Base-by-base conservation (phyloP, 2,797 vertebrate species). In the Sphaeramia orbicularis region DNA sequence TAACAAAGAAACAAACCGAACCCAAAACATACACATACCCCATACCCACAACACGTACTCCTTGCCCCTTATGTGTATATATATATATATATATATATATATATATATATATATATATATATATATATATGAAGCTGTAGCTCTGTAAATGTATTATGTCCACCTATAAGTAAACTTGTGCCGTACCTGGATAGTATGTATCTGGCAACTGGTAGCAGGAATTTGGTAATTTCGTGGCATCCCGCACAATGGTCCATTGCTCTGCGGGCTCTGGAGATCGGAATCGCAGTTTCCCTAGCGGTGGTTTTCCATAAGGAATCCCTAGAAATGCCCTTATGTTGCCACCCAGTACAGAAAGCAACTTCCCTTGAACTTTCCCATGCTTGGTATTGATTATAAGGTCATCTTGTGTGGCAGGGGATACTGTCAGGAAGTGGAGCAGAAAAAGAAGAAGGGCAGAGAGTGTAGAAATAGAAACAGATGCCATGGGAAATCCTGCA, bases 281-380 rank as follows among this genome's bases (percentile, higher is more conserved):
- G 84, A 97, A 99, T 40, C 96, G 85, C 70, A 96, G 90, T 13
- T 71, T 87, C 12, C 92, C 93, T 1, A 95, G 0, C 0, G 96
- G 96, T 18, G 96, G 93, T 71, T 94, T 95, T 44, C 79, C 97
- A 14, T 95, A 99, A 1, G 97, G 96, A 79, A 98, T 96, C 7
- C 97, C 97, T 24, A 97, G 93, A 67, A 97, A 98, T 3, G 95
- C 94, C 57, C 71, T 37, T 1, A 92, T 65, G 19, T 92, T 84
- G 1, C 94, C 95, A 0, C 93, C 94, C 0, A 87, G 91, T 0
- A 95, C 94, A 2, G 93, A 71, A 30, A 97, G 36, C 14, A 48
- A 65, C 1, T 40, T 78, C 18, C 97, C 97, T 88, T 81, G 86
- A 41, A 98, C 82, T 84, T 80, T 93, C n/a, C 97, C 96, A 15